phyloP scores from a whole-genome alignment of 2,888 invertebrate genomes.

The Drosophila neoperkinsi region DNA sequence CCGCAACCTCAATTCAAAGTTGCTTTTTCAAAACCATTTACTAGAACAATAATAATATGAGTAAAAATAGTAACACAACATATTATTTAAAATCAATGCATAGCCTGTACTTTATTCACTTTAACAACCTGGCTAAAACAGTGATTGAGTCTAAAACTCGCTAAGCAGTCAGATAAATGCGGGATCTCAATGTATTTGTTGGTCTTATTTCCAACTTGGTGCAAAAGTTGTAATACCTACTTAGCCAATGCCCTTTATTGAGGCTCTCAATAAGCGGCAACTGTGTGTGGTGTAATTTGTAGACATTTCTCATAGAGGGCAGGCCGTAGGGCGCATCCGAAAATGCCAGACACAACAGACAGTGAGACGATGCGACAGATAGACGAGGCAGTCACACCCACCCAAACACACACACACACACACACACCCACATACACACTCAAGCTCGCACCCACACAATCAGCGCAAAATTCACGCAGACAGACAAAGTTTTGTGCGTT shows the following conservation, averaged over 20 bases:
- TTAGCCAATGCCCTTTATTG: conserved; percentile 20
- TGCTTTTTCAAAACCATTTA: not conserved
- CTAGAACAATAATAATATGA: not conserved
- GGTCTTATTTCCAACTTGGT: conserved; percentile 22
- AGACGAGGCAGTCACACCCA: conserved; percentile 32
- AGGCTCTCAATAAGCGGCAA: conserved; percentile 27
- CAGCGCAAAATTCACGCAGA: conserved; percentile 51
- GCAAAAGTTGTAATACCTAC: conserved; percentile 48
- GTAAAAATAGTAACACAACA: not conserved
- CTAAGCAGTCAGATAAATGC: conserved; percentile 10
- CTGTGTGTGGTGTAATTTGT: conserved; percentile 60
- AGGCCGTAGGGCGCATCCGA: conserved; percentile 42
- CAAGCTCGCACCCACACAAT: conserved; percentile 33
- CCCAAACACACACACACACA: conserved; percentile 4
- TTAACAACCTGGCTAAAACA: not conserved
- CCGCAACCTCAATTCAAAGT: not conserved
- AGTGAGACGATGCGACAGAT: conserved; percentile 1
- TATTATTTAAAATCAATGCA: not conserved
- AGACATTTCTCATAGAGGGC: conserved; percentile 60
- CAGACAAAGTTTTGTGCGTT: conserved; percentile 69
- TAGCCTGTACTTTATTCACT: not conserved
- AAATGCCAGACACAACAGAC: conserved; percentile 52
- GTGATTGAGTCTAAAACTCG: not conserved
- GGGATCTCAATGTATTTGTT: conserved; percentile 21
- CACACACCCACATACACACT: conserved; percentile 12